Percentiles rank a stretch among this genome's conserved stretches.
Evolutionary conservation across 2,113 vertebrate genomes (phyloP).

Genomic region (Semnornis frantzii): DNA sequence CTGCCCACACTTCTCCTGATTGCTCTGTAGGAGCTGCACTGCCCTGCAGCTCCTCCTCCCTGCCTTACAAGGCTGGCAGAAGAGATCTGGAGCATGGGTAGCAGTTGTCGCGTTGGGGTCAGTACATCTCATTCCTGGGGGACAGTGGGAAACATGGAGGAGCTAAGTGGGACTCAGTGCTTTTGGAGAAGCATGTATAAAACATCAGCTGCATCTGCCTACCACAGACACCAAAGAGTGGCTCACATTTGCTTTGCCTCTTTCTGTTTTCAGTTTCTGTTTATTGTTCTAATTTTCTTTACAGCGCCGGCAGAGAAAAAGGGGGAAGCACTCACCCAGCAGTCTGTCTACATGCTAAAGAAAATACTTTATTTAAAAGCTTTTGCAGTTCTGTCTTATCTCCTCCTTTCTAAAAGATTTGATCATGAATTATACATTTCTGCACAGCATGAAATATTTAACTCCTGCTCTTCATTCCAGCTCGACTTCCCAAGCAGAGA

Average conservation of each 20-base stretch:
- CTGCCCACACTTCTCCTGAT: too few relatives aligned
- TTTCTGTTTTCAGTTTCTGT: conserved; percentile 1
- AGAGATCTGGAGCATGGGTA: accelerated
- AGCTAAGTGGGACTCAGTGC: not conserved
- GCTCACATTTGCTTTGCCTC: not conserved
- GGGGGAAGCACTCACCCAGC: conserved; percentile 15
- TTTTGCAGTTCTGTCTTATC: conserved; percentile 64
- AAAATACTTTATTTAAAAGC: conserved; percentile 69
- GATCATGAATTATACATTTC: conserved; percentile 77
- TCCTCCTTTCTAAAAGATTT: conserved; percentile 70
- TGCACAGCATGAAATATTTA: conserved; percentile 75
- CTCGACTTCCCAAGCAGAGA: conserved; percentile 55
- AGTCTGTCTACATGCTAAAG: conserved; percentile 46
- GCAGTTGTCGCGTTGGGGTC: not conserved
- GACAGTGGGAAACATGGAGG: not conserved
- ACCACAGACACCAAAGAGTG: not conserved
- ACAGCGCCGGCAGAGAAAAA: not conserved
- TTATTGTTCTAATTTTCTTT: conserved; percentile 47
- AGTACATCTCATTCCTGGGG: not conserved
- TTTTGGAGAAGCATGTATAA: not conserved
- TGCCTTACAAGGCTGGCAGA: not conserved
- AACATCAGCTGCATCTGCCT: not conserved
- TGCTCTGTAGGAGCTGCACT: not conserved
- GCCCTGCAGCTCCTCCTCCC: accelerated
- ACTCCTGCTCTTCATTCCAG: conserved; percentile 53